These are phyloP conservation scores for Rhimphoctona megacephalus DNA, from an alignment of 2,888 invertebrate species.

Conservation along the genomic window DNA sequence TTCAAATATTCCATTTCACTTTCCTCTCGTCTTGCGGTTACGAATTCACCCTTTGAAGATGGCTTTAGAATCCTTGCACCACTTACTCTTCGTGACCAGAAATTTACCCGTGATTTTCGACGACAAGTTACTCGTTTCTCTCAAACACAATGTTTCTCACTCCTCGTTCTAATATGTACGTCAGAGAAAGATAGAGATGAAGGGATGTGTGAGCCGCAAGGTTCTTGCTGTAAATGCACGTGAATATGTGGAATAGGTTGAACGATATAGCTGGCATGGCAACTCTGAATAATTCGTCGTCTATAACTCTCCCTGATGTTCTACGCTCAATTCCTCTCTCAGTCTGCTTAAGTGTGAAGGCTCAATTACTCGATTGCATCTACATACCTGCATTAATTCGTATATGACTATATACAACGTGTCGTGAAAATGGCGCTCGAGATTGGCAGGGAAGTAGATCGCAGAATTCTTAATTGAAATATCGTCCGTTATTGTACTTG, in stretches of 20 bases:
- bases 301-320: conserved; percentile 49
- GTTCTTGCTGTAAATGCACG: conserved; percentile 28
- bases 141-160: conserved; percentile 22
- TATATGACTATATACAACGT: not conserved
- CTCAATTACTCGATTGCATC: conserved; percentile 29
- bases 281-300: conserved; percentile 62
- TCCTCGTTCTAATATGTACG: conserved; percentile 17
- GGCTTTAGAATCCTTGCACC: conserved; percentile 40
- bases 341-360: conserved; percentile 22
- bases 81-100: conserved; percentile 51
- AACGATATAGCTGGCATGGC: conserved; percentile 69
- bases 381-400: not conserved
- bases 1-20: conserved; percentile 6
- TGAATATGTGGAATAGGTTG: conserved; percentile 67
- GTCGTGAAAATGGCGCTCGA: not conserved
- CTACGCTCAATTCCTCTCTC: conserved; percentile 26
- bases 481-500: too few species aligned
- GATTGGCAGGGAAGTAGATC: not conserved
- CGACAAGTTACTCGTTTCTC: conserved; percentile 17
- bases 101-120: conserved; percentile 34
- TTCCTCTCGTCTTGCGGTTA: not conserved
- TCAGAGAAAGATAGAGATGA: not conserved
- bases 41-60: conserved; percentile 19
- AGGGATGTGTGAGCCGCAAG: not conserved
- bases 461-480: not conserved